A percentile compares a stretch with the other conserved stretches of the same genome.
Evolutionary conservation across 2,797 vertebrate genomes (phyloP).

Genomic region (Anguilla pacifica): DNA sequence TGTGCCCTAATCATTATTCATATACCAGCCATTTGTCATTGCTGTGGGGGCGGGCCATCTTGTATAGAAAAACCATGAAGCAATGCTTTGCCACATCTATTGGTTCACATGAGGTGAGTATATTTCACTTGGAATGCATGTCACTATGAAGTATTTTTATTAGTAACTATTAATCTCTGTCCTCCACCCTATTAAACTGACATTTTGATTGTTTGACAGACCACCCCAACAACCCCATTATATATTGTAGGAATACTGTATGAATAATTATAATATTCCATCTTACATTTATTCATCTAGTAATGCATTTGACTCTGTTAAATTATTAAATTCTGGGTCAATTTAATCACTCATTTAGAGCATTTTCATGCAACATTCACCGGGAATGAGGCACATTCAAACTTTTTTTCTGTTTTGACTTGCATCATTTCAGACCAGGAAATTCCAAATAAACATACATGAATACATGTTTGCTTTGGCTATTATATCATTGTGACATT

Average conservation of each 20-base stretch:
- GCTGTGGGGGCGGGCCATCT: constrained; percentile 7
- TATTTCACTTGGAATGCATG: not conserved
- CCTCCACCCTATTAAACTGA: not conserved
- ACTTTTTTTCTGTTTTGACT: not conserved
- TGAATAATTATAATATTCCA: not conserved
- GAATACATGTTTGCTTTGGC: not conserved
- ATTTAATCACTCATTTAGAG: not conserved
- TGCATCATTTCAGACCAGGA: not conserved
- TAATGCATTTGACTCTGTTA: not conserved
- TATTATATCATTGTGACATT: not conserved
- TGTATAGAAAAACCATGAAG: constrained; percentile 23
- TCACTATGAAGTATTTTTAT: not conserved
- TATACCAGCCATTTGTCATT: constrained; percentile 23
- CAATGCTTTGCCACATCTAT: not conserved
- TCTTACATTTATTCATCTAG: not conserved
- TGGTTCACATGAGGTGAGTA: not conserved
- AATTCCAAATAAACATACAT: not conserved
- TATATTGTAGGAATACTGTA: not conserved
- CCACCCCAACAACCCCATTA: constrained; percentile 3
- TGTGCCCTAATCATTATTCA: constrained; percentile 32
- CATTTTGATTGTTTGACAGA: constrained; percentile 1
- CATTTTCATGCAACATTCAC: not conserved
- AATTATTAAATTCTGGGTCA: not conserved
- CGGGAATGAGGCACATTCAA: too few relatives aligned
- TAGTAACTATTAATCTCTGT: not conserved